phyloP scores from a whole-genome alignment of 1,140 invertebrate species.

The Lamellibrachia luymesi region DNA sequence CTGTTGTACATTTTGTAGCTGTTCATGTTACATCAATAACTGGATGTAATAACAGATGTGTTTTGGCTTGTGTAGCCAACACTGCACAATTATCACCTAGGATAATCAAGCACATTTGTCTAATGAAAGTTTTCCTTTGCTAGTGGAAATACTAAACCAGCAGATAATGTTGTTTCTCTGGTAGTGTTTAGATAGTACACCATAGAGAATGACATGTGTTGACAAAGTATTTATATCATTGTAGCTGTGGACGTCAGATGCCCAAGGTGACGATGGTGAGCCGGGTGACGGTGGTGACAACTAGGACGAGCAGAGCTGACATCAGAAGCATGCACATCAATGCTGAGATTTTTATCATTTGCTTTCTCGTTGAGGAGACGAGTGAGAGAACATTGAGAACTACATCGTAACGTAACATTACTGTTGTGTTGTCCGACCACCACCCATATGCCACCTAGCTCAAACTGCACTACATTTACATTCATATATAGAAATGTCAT shows the following conservation, averaged over 20 bases:
- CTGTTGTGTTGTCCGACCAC: background rate
- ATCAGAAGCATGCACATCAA: slow-evolving; percentile 4
- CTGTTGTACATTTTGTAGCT: background rate
- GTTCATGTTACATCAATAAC: background rate
- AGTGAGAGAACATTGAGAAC: background rate
- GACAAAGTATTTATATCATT: background rate
- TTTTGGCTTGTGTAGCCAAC: background rate
- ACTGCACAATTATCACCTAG: background rate
- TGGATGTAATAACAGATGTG: background rate
- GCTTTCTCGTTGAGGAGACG: slow-evolving; percentile 3
- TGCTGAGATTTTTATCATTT: slow-evolving; percentile 5
- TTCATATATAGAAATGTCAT: background rate
- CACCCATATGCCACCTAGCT: background rate
- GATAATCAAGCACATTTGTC: no score
- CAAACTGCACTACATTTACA: background rate
- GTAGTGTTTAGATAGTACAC: background rate
- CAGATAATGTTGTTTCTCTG: background rate
- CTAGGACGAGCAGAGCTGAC: slow-evolving; percentile 2
- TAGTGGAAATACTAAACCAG: background rate
- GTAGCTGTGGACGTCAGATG: slow-evolving; percentile 29
- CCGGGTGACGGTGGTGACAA: slow-evolving; percentile 18
- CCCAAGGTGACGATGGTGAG: slow-evolving; percentile 22
- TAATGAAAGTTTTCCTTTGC: background rate
- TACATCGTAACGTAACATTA: slow-evolving; percentile 1
- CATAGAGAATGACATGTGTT: background rate